These are phyloP conservation scores for Asarcornis scutulata DNA, from an alignment of 2,113 vertebrate species.

Conservation along the genomic window DNA sequence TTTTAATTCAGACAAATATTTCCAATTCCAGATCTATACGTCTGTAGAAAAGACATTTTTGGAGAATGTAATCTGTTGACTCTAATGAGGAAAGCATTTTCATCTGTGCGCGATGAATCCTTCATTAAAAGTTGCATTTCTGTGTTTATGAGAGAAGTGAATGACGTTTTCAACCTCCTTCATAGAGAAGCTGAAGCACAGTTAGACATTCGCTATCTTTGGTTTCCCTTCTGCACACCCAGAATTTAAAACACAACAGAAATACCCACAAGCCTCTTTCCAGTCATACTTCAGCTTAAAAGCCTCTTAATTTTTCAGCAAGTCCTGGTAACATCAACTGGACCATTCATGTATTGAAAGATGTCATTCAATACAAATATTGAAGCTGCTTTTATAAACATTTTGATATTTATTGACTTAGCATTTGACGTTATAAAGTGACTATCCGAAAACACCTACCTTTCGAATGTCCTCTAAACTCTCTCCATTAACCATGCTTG, in stretches of 20 bases:
- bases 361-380: background rate
- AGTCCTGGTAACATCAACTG: background rate
- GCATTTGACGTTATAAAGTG: background rate
- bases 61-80: background rate
- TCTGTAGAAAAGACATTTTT: background rate
- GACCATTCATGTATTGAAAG: background rate
- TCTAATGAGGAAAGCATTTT: background rate
- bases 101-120: background rate
- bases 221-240: background rate
- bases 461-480: constrained; percentile 97
- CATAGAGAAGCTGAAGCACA: background rate
- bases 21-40: background rate
- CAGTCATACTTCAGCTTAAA: background rate
- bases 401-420: background rate
- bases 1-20: no score
- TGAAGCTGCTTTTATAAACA: background rate
- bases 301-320: background rate
- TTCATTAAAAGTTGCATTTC: background rate
- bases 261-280: background rate
- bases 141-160: background rate
- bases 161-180: background rate
- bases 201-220: background rate
- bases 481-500: constrained; percentile 95
- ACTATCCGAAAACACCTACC: constrained; percentile 68
- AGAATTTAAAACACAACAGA: background rate